Evolutionary conservation across 2,113 vertebrate species (phyloP).

Genomic region (Otis tarda): DNA sequence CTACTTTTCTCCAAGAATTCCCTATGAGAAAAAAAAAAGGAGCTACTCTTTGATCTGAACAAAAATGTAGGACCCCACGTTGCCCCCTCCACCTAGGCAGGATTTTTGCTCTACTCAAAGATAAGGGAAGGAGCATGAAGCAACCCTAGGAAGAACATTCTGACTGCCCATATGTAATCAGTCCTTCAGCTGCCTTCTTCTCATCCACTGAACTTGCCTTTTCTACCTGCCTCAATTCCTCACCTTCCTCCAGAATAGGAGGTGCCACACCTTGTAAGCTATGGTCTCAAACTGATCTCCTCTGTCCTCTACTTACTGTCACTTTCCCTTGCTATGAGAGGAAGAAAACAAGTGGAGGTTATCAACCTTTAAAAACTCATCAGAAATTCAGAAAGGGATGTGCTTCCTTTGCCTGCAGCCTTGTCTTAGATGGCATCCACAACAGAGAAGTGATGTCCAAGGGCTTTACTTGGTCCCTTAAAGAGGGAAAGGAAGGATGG

Average conservation of each 20-base stretch:
- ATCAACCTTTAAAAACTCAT: not conserved
- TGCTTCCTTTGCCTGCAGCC: not conserved
- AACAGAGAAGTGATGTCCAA: not conserved
- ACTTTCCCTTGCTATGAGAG: not conserved
- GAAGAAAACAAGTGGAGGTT: not conserved
- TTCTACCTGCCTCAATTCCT: not conserved
- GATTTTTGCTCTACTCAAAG: not conserved
- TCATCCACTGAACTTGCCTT: not conserved
- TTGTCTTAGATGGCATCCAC: not conserved
- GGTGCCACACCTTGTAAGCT: not conserved
- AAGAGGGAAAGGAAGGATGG: not conserved
- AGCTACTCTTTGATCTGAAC: not conserved
- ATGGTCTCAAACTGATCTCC: not conserved
- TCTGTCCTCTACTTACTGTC: not conserved
- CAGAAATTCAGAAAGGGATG: not conserved
- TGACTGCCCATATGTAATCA: not conserved
- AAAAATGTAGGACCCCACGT: not conserved
- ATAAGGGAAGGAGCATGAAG: not conserved
- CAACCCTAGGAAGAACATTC: not conserved
- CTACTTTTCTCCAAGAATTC: not conserved
- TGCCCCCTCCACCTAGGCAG: not conserved
- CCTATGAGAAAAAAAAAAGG: not conserved
- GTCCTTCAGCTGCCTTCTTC: not conserved
- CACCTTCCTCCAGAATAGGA: not conserved
- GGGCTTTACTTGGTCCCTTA: not conserved